Base-by-base conservation (phyloP, 2,888 invertebrate genomes). In the Ichneumon xanthorius region DNA sequence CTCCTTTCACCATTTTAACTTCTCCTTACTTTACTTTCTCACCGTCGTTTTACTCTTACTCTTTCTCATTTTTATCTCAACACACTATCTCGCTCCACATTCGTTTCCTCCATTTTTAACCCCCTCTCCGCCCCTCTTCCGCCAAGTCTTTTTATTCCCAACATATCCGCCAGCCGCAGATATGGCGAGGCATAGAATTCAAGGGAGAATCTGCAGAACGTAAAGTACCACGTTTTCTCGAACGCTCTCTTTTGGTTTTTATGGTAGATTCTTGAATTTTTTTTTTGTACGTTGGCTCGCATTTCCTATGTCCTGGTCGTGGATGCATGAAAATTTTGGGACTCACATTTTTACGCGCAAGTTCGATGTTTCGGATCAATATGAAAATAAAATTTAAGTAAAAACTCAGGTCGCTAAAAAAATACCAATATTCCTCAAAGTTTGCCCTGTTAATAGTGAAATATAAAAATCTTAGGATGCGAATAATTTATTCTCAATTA, bases 1-100 rank as follows among this genome's bases (percentile, higher is more conserved):
- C 30, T 72, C 85, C 82, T 77, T 86, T 86, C 85, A 77, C 80
- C 67, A 72, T 83, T 86, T 83, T 86, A 86, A 80, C 77, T 76
- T 80, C 77, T 82, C 55, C 82, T 77, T 80, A 55, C 82, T 80
- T 73, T 77, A 70, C 76, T 78, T 75, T 65, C 82, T 68, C 79
- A 50, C 76, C 79, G 67, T 76, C 70, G 53, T 82, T 75, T 73
- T 70, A 33, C 63, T 40, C 53, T 48, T 65, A 55, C 33, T 76
- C 71, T 76, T 67, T n/a, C 68, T 63, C 67, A 67, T 77, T 67
- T 55, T 68, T 67, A 50, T 75, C 85, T 67, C 19, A n/a, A 55
- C 55, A 77, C 48, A 19, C 82, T 55, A 61, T 61, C 76, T 45
- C 40, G 33, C 65, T 73, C 40, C 40, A 71, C 65, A 40, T 45